These are phyloP conservation scores for Xylota sylvarum DNA, from an alignment of 2,888 invertebrate genomes.

Conservation along the genomic window DNA sequence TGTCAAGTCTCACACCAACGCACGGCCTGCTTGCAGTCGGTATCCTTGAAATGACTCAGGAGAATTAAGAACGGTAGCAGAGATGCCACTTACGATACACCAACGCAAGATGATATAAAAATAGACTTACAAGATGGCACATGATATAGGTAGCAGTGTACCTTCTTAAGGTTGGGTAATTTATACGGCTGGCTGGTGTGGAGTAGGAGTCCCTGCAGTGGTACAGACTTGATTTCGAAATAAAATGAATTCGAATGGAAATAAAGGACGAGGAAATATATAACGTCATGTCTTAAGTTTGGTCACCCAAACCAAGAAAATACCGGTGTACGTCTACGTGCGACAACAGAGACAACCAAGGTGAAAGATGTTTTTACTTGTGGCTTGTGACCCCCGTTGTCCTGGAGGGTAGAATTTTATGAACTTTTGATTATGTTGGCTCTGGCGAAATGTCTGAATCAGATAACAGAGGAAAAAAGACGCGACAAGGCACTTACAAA, in stretches of 20 bases:
- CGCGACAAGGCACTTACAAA: constrained; percentile 69
- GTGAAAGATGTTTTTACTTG: constrained; percentile 72
- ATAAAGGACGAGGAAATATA: constrained; percentile 61
- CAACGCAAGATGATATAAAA: constrained; percentile 59
- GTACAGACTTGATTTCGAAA: constrained; percentile 45
- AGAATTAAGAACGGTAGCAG: constrained; percentile 59
- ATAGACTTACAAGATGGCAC: constrained; percentile 46
- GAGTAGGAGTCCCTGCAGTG: constrained; percentile 13
- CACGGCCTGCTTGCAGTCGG: constrained; percentile 42
- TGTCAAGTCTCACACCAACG: neutral
- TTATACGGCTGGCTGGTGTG: constrained; percentile 52
- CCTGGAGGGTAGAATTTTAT: constrained; percentile 65
- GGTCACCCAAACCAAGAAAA: constrained; percentile 59
- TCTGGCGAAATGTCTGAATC: constrained; percentile 69
- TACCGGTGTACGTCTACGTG: neutral
- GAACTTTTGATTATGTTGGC: constrained; percentile 74
- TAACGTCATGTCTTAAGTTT: constrained; percentile 69
- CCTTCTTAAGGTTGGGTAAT: constrained; percentile 58
- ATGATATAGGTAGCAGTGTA: constrained; percentile 28
- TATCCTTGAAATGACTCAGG: constrained; percentile 64
- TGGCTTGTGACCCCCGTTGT: constrained; percentile 49
- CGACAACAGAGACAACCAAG: constrained; percentile 60
- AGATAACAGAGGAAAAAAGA: constrained; percentile 63
- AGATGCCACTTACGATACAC: constrained; percentile 56
- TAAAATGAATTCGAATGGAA: constrained; percentile 74